A percentile compares a stretch with the other conserved stretches of the same genome.
Conservation (phyloP, 1,140 invertebrate species). For the Macrocentrus cingulum region DNA sequence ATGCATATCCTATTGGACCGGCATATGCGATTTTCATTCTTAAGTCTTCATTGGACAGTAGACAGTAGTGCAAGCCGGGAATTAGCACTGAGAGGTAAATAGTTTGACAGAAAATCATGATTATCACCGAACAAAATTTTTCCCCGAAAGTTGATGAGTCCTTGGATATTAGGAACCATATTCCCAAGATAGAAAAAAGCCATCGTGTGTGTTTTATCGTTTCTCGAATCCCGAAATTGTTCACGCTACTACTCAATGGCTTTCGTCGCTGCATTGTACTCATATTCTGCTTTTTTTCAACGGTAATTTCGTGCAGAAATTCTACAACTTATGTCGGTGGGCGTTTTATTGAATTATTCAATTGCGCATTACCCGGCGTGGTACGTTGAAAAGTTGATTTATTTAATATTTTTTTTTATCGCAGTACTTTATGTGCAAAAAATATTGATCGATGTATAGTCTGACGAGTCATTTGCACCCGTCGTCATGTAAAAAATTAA, state of each 20-base stretch:
- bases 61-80: slow-evolving; percentile 1
- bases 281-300: too few relatives aligned
- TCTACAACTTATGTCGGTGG: too few relatives aligned
- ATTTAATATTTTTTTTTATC: too few relatives aligned
- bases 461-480: too few relatives aligned
- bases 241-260: not conserved
- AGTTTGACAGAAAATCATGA: not conserved
- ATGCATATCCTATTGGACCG: slow-evolving; percentile 7
- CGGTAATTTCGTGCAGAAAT: too few relatives aligned
- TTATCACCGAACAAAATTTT: not conserved
- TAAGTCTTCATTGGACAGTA: not conserved
- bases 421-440: too few relatives aligned
- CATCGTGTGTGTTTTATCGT: slow-evolving; percentile 1
- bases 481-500: too few relatives aligned
- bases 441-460: too few relatives aligned
- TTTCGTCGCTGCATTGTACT: too few relatives aligned
- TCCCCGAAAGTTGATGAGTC: not conserved
- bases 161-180: slow-evolving; percentile 1
- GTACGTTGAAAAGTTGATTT: too few relatives aligned
- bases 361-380: too few relatives aligned
- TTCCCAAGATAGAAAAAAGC: not conserved
- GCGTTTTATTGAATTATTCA: too few relatives aligned
- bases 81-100: not conserved
- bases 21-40: slow-evolving; percentile 2
- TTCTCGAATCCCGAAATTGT: not conserved